phyloP scores from a whole-genome alignment of 1,140 invertebrate species.

The Procambarus virginalis region DNA sequence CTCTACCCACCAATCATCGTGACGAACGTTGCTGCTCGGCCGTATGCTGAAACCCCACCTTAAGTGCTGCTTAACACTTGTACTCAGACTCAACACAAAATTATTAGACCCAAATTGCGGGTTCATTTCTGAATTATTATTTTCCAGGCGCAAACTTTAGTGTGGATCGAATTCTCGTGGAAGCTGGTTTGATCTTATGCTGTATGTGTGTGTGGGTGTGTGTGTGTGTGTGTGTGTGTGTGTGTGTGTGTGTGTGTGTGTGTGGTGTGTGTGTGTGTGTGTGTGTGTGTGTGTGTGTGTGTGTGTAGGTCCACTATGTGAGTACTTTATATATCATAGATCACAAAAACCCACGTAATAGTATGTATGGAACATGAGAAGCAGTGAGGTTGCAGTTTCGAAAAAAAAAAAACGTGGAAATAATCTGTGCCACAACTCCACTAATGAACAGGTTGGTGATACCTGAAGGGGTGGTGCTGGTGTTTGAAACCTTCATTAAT shows the following conservation, averaged over 20 bases:
- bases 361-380: neutral
- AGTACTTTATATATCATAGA: neutral
- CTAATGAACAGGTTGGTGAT: neutral
- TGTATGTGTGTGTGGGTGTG: neutral
- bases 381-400: neutral
- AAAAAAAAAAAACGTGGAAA: neutral
- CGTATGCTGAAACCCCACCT: neutral
- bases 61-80: neutral
- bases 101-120: constrained; percentile 59
- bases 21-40: constrained; percentile 5
- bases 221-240: too few species aligned
- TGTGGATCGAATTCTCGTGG: neutral
- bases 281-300: neutral
- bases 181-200: neutral
- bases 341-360: neutral
- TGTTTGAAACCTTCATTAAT: neutral
- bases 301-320: neutral
- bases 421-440: neutral
- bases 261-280: too few species aligned
- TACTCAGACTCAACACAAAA: constrained; percentile 8
- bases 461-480: neutral
- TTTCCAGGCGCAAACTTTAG: neutral
- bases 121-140: constrained; percentile 25
- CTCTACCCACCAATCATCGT: constrained; percentile 38
- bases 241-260: too few species aligned